These are phyloP conservation scores for Drosophila kurseongensis DNA, from an alignment of 1,140 invertebrate genomes.

Conservation along the genomic window DNA sequence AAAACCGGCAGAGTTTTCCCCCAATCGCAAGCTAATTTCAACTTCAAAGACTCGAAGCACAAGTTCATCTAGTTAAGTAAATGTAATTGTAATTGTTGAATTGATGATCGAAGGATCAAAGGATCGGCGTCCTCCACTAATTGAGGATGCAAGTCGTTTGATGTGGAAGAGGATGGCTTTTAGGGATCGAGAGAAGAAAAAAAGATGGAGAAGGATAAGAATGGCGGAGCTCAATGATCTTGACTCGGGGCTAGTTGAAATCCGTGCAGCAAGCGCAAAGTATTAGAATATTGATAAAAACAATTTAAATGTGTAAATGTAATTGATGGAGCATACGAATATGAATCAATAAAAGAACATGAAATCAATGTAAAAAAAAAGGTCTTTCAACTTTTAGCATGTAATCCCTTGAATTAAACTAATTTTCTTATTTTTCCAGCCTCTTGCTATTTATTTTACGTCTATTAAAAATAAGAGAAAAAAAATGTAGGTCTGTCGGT, in stretches of 20 bases:
- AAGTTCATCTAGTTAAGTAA: conserved; percentile 73
- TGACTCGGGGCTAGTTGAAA: conserved; percentile 56
- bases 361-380: conserved; percentile 30
- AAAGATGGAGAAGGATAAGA: background rate
- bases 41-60: conserved; percentile 79
- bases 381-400: background rate
- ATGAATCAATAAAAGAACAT: conserved; percentile 68
- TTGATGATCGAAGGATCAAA: conserved; percentile 18
- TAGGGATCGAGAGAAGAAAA: background rate
- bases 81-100: conserved; percentile 76
- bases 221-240: conserved; percentile 14
- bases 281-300: conserved; percentile 67
- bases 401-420: background rate
- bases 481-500: conserved; percentile 6
- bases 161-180: conserved; percentile 3
- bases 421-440: background rate
- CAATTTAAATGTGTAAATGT: conserved; percentile 79
- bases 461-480: conserved; percentile 12
- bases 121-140: conserved; percentile 16
- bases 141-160: conserved; percentile 2
- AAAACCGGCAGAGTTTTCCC: background rate
- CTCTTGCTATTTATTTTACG: conserved; percentile 15
- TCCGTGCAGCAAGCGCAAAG: conserved; percentile 72
- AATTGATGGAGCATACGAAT: conserved; percentile 65
- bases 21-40: conserved; percentile 27